Base-by-base conservation (phyloP, 2,113 vertebrate genomes). In the Cyanoderma ruficeps region DNA sequence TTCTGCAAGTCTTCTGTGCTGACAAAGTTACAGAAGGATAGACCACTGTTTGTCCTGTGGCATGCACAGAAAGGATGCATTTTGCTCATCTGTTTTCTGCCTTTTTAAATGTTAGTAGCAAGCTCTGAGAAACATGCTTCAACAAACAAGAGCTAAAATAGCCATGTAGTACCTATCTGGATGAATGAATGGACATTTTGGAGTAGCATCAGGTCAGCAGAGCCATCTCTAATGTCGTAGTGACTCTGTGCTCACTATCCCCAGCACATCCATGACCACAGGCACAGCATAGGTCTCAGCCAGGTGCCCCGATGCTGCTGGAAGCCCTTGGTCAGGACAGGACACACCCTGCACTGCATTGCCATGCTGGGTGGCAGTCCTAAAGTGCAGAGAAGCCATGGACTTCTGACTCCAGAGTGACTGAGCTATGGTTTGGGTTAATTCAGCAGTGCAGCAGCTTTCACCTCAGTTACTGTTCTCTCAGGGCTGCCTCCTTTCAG, bases 231-330 rank as follows among this genome's bases (percentile, higher is more conserved):
- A 52, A 28, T 4, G 33, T 0, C 0, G 68, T 68, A 76, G n/a
- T 7, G 4, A 11, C 65, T 18, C 28, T 0, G 2, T 1, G 0
- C n/a, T 68, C 57, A 42, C n/a, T 13, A 31, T 11, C 23, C 50
- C 50, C 12, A 22, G 24, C n/a, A 24, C 18, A 24, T 47, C 7
- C 35, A 7, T 0, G 0, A 39, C 33, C 1, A 2, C 0, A 41
- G 35, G 52, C 44, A 57, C 31, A 35, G 60, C 52, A 42, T 0
- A 27, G 22, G 44, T 68, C 41, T 31, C 2, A 5, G 49, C n/a
- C 33, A 3, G 25, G 41, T 27, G 53, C 3, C 5, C 7, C 1
- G 1, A 2, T 15, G 13, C 56, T 63, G 37, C 47, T 46, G 59
- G 18, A 74, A 50, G 2, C 1, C 4, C 31, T 10, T 11, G 3